Conservation (phyloP, 2,888 invertebrate genomes). For the Himalopsyche tibetana region DNA sequence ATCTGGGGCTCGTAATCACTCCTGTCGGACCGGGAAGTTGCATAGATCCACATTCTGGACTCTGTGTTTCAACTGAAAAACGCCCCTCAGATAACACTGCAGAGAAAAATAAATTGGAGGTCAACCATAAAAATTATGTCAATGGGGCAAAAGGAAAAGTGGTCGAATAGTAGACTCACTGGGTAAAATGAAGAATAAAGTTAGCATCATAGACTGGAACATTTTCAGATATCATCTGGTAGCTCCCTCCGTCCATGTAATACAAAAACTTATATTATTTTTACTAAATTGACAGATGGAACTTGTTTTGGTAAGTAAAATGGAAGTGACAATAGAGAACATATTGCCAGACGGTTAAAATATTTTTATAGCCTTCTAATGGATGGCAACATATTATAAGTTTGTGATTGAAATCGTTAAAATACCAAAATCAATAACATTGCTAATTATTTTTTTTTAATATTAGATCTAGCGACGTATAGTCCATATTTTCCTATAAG, state of each 20-base stretch:
- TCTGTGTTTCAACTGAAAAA: constrained; percentile 43
- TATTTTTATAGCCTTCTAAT: too few relatives aligned
- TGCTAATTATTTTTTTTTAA: too few relatives aligned
- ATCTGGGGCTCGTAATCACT: constrained; percentile 59
- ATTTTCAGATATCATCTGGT: constrained; percentile 47
- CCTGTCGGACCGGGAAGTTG: constrained; percentile 52
- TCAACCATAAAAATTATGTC: constrained; percentile 46
- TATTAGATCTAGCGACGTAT: too few relatives aligned
- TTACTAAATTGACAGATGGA: constrained; percentile 53
- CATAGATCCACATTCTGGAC: constrained; percentile 53
- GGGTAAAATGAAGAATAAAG: constrained; percentile 46
- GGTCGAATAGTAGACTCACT: constrained; percentile 50
- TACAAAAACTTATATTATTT: constrained; percentile 6
- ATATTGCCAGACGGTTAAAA: constrained; percentile 46
- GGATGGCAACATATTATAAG: too few relatives aligned
- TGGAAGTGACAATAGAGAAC: constrained; percentile 59
- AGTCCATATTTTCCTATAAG: too few relatives aligned
- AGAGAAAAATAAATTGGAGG: constrained; percentile 57
- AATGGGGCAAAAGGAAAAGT: not conserved
- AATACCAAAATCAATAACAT: too few relatives aligned
- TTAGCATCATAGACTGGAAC: constrained; percentile 45
- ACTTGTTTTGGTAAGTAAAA: constrained; percentile 57
- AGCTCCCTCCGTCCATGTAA: constrained; percentile 15
- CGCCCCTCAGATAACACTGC: constrained; percentile 58
- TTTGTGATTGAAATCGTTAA: too few relatives aligned